Conservation (phyloP, 2,113 vertebrate species). For the Prolemur simus region DNA sequence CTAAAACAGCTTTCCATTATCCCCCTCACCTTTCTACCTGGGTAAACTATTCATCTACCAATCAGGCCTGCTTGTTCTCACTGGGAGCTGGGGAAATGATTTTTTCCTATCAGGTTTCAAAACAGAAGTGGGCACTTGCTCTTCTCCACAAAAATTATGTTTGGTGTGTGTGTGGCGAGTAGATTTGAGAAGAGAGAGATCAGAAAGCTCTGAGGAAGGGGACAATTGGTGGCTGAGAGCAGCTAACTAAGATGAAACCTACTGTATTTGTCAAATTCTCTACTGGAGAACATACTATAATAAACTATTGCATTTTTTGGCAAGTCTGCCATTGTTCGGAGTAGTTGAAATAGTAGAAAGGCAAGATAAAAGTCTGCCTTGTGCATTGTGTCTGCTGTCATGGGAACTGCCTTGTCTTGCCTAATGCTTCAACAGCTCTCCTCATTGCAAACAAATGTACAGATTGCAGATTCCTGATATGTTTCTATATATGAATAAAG, state of each 20-base stretch:
- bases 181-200: background rate
- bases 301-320: background rate
- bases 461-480: background rate
- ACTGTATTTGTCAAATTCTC: background rate
- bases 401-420: background rate
- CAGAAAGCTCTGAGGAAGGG: background rate
- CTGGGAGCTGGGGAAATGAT: too few relatives aligned
- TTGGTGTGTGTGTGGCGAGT: rapidly evolving
- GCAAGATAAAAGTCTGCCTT: background rate
- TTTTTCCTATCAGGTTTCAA: background rate
- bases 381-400: background rate
- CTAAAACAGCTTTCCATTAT: background rate
- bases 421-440: background rate
- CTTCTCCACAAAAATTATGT: background rate
- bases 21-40: background rate
- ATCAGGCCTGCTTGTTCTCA: background rate
- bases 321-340: background rate
- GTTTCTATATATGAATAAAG: background rate
- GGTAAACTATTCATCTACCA: background rate
- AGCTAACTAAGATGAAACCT: background rate
- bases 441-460: background rate
- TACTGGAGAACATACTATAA: background rate
- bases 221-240: background rate
- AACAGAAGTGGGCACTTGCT: background rate
- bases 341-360: background rate